phyloP scores from a whole-genome alignment of 2,113 vertebrate species.

The Microcebus lehilahytsara region DNA sequence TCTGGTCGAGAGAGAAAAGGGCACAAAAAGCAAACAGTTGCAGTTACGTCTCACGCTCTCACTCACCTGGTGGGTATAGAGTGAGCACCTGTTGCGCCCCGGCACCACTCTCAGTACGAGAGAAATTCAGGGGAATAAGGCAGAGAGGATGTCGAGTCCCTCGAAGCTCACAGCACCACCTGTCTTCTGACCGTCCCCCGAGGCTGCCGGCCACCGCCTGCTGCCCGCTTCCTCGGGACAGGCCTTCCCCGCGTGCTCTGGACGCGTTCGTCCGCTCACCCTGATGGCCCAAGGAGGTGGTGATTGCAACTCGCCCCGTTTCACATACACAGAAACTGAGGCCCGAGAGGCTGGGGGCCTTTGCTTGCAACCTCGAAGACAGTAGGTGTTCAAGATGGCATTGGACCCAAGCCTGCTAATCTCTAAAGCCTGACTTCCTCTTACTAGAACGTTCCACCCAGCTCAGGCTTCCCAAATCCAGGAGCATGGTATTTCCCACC shows the following conservation, averaged over 20 bases:
- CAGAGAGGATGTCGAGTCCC: background rate
- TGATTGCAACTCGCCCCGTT: background rate
- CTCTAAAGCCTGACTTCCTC: background rate
- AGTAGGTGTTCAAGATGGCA: no score
- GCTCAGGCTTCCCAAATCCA: background rate
- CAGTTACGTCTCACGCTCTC: rapidly evolving
- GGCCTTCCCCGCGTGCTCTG: rapidly evolving
- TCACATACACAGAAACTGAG: rapidly evolving
- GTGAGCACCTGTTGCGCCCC: rapidly evolving
- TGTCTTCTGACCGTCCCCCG: background rate
- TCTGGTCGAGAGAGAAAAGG: background rate
- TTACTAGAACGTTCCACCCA: rapidly evolving
- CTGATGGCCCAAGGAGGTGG: rapidly evolving
- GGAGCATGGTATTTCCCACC: background rate
- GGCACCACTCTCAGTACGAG: rapidly evolving
- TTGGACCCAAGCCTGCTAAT: background rate
- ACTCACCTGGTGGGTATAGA: background rate
- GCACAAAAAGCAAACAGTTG: background rate
- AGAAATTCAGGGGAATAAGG: background rate
- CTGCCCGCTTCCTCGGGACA: rapidly evolving
- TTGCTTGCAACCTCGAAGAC: background rate
- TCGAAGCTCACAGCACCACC: rapidly evolving
- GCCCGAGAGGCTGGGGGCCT: background rate
- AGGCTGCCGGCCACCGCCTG: rapidly evolving
- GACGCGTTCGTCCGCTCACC: rapidly evolving